phyloP scores from a whole-genome alignment of 1,140 invertebrate genomes.

The Harlomillsia oculata region DNA sequence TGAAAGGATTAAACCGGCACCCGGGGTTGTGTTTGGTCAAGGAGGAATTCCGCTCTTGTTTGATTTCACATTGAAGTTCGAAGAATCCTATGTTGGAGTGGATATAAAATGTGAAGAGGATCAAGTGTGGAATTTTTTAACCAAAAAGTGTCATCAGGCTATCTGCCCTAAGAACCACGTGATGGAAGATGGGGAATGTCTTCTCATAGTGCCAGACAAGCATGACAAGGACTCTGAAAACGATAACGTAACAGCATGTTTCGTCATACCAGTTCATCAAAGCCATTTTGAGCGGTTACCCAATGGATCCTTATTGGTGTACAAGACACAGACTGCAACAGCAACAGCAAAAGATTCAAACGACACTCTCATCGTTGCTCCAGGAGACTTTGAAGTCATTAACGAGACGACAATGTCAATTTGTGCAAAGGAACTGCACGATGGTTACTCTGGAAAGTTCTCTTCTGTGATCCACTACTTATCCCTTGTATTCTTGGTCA shows the following conservation, averaged over 20 bases:
- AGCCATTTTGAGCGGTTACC: slow-evolving; percentile 5
- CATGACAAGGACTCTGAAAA: neutral
- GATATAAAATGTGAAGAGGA: slow-evolving; percentile 25
- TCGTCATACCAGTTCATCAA: slow-evolving; percentile 8
- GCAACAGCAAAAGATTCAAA: neutral
- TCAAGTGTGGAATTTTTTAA: slow-evolving; percentile 37
- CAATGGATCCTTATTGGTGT: neutral
- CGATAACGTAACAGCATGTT: slow-evolving; percentile 1
- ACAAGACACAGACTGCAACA: neutral
- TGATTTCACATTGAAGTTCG: slow-evolving; percentile 24
- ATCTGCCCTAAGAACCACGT: slow-evolving; percentile 34
- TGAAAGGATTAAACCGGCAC: slow-evolving; percentile 8
- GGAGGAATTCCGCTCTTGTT: slow-evolving; percentile 35
- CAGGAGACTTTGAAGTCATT: slow-evolving; percentile 35
- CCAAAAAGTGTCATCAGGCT: slow-evolving; percentile 33
- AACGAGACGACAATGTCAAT: slow-evolving; percentile 29
- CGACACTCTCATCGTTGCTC: neutral
- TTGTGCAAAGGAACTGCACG: slow-evolving; percentile 31
- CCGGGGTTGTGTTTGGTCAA: slow-evolving; percentile 5
- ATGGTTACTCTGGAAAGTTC: slow-evolving; percentile 22
- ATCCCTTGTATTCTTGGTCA: slow-evolving; percentile 38
- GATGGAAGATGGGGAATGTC: slow-evolving; percentile 29
- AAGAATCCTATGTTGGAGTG: slow-evolving; percentile 26
- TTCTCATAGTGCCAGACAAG: neutral
- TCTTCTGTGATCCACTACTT: slow-evolving; percentile 36